These are phyloP conservation scores for Eudorcas thomsonii DNA, from an alignment of 2,113 vertebrate genomes.

Conservation along the genomic window DNA sequence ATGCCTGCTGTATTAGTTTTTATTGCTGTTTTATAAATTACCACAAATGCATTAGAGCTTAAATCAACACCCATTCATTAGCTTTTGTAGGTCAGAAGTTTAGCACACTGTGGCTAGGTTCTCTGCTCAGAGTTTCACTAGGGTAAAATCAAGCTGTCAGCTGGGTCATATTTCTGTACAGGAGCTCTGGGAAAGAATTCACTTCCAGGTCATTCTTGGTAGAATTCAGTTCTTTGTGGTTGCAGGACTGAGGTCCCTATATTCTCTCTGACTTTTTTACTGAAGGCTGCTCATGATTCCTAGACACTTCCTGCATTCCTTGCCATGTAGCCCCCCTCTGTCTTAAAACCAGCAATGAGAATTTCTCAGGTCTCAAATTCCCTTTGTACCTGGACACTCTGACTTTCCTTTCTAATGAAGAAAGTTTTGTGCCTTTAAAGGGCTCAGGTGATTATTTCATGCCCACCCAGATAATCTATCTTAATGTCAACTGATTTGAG, in stretches of 20 bases:
- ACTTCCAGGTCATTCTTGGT: background rate
- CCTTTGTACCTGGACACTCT: background rate
- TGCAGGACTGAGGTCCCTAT: background rate
- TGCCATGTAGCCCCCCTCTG: background rate
- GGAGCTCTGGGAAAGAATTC: background rate
- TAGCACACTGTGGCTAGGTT: background rate
- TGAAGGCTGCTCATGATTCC: background rate
- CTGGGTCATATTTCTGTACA: background rate
- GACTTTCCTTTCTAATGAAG: background rate
- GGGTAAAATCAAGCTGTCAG: background rate
- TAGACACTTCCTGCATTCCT: background rate
- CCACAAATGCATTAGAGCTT: background rate
- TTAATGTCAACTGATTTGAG: conserved; percentile 16
- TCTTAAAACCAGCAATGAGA: background rate
- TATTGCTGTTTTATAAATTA: background rate
- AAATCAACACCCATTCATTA: background rate
- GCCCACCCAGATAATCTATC: background rate
- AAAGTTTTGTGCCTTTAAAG: background rate
- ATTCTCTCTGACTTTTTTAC: background rate
- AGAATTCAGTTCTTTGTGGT: background rate
- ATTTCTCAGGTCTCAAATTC: background rate
- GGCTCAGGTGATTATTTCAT: background rate
- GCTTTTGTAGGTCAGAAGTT: background rate
- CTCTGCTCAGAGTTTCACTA: background rate
- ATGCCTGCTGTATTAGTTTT: background rate